These are phyloP conservation scores for Actinostola sp. DNA, from an alignment of 92 coral and sea anemone genomes.

Conservation along the genomic window DNA sequence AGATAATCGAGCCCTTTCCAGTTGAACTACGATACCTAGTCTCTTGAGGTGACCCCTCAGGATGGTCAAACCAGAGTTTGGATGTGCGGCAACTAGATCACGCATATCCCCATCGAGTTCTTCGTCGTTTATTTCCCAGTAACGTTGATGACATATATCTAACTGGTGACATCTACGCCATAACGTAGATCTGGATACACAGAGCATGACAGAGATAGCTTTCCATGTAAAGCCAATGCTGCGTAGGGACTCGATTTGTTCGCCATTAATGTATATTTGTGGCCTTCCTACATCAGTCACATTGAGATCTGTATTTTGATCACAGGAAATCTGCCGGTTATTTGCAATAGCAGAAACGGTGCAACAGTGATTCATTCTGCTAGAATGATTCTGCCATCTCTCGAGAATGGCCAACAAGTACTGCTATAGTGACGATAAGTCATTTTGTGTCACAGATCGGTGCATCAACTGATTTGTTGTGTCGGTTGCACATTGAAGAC, in stretches of 20 bases:
- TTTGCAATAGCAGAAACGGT: slow-evolving; percentile 23
- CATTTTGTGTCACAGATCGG: slow-evolving; percentile 1
- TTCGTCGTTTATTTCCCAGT: slow-evolving; percentile 34
- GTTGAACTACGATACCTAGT: slow-evolving; percentile 33
- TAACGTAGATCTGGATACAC: slow-evolving; percentile 41
- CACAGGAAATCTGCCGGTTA: slow-evolving; percentile 25
- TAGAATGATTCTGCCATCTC: slow-evolving; percentile 9
- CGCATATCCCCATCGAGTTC: slow-evolving; percentile 43
- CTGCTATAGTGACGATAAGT: slow-evolving; percentile 18
- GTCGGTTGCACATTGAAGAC: slow-evolving; percentile 27
- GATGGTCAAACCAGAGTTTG: slow-evolving; percentile 40
- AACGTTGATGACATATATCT: slow-evolving; percentile 31
- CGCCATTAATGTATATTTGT: slow-evolving; percentile 32
- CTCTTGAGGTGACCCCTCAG: slow-evolving; percentile 37
- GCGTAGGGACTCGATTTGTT: slow-evolving; percentile 49
- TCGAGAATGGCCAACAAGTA: slow-evolving; percentile 39
- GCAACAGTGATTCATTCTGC: slow-evolving; percentile 15
- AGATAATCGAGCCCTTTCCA: slow-evolving; percentile 38
- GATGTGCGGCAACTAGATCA: slow-evolving; percentile 36
- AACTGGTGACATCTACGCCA: slow-evolving; percentile 34
- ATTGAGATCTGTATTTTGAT: slow-evolving; percentile 4
- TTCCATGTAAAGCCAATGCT: slow-evolving; percentile 39
- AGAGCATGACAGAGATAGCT: slow-evolving; percentile 31
- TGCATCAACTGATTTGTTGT: slow-evolving; percentile 18
- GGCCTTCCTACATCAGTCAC: slow-evolving; percentile 45